Base-by-base conservation (phyloP, 2,888 invertebrate species). In the Nipponacmea schrenckii region DNA sequence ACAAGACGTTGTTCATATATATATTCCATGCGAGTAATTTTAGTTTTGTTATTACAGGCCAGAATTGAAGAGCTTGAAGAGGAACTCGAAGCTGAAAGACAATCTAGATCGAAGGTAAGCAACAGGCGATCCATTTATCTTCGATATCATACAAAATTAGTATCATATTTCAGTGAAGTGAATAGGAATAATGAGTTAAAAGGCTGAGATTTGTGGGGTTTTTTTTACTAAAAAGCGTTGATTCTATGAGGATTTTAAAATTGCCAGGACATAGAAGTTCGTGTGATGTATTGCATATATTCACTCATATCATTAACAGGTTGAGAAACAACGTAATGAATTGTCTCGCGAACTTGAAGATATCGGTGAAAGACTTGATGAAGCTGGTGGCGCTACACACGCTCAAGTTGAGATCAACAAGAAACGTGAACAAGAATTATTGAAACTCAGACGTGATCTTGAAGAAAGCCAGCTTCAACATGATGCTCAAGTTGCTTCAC, bases 391-490 rank as follows among this genome's bases (percentile, higher is more conserved):
- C 90, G 98, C 97, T 87, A 98, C 98, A 84, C 95, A 96, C 70
- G 97, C 97, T 83, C 97, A 98, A 84, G 87, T 77, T 31, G 97
- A 98, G 91, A 94, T 98, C 89, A 98, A 98, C 94, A 98, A 98
- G 94, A 98, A 98, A 92, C 95, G 98, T 83, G 98, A 99, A 91
- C 95, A 96, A 86, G 98, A 99, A 91, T 93, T 98, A 86, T 94
- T 96, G 92, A 98, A 98, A 91, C 93, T 98, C 85, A 94, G 98
- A 86, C 94, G 83, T 62, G 98, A 99, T 91, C 93, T 98, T 88
- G 98, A 99, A 91, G 98, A 98, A 90, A 93, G 96, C 90, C 97
- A 97, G 92, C 95, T 98, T 91, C 97, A 98, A 92, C 97, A 98
- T 90, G 98, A 98, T 91, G 94, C 95, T 77, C 95, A 96, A 83